Base-by-base conservation (phyloP, 2,888 invertebrate species). In the Archips crataeganus region DNA sequence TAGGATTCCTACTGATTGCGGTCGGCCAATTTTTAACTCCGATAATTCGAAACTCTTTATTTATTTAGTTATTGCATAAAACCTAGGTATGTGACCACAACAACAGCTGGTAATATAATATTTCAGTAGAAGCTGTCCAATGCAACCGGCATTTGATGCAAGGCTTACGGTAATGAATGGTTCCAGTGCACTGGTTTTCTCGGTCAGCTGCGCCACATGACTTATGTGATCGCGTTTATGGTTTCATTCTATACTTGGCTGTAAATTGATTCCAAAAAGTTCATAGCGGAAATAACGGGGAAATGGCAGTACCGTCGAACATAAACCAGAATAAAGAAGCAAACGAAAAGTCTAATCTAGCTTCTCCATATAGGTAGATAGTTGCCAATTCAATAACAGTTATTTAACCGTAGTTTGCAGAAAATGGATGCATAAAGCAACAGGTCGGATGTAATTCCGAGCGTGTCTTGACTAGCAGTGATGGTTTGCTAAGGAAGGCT, bases 111-210 rank as follows among this genome's bases (percentile, higher is more conserved):
- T 13, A 45, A 49, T 63, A 68, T 51, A 57, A 49, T 73, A 63
- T 65, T 70, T 61, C 51, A 64, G 47, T 39, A 10, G 39, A n/a
- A n/a, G 23, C 60, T 42, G 47, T 23, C 39, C 23, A 32, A 60
- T 64, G 73, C 63, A 63, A 54, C 9, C 42, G n/a, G 57, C 54
- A 42, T 66, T 71, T 23, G 60, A 39, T 39, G 32, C 60, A 11
- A 49, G 39, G 47, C 36, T 74, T 74, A 74, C 74, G 60, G 74
- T 65, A 70, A 65, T 65, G 70, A 74, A 74, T 73, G 36, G 60
- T 74, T 74, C 70, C 70, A 54, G 63, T 74, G 70, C 70, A 65
- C 65, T 74, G 60, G 51, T 64, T 74, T 70, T 74, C 74, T 70
- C 65, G 74, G 74, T 70, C 74, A 61, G 63, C 69, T 64, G 60